These are phyloP conservation scores for Hydraecia micacea DNA, from an alignment of 2,888 invertebrate genomes.

Conservation along the genomic window DNA sequence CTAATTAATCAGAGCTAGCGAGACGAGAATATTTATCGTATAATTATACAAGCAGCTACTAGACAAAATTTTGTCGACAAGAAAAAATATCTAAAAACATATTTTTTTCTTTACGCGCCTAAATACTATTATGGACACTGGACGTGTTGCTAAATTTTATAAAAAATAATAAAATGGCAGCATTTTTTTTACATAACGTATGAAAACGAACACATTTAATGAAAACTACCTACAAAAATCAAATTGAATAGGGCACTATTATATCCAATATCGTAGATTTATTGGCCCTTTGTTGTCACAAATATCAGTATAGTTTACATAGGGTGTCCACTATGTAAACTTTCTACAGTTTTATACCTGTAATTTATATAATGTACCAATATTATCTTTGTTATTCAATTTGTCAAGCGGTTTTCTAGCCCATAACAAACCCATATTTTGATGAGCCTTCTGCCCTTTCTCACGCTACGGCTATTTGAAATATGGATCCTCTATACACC, in stretches of 20 bases:
- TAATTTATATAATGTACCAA: not conserved
- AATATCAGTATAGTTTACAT: no score
- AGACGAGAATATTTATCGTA: not conserved
- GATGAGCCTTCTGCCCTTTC: constrained; percentile 15
- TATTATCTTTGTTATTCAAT: not conserved
- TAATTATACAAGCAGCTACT: no score
- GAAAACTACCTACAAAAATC: not conserved
- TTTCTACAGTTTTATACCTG: not conserved
- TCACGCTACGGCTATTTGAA: constrained; percentile 52
- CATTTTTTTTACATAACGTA: not conserved
- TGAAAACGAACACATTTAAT: not conserved
- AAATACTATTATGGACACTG: not conserved
- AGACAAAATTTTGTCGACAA: no score
- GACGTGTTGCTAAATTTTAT: not conserved
- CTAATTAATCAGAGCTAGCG: not conserved
- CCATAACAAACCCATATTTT: not conserved
- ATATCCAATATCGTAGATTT: not conserved
- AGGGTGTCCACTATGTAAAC: no score
- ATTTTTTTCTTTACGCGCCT: not conserved
- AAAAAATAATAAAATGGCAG: not conserved
- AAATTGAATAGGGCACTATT: not conserved
- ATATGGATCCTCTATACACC: constrained; percentile 61
- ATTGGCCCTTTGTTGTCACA: not conserved
- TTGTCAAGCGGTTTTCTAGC: not conserved
- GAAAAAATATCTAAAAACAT: not conserved